Evolutionary conservation across 1,140 invertebrate genomes (phyloP).

Genomic region (Pachyrhynchus sulphureomaculatus): DNA sequence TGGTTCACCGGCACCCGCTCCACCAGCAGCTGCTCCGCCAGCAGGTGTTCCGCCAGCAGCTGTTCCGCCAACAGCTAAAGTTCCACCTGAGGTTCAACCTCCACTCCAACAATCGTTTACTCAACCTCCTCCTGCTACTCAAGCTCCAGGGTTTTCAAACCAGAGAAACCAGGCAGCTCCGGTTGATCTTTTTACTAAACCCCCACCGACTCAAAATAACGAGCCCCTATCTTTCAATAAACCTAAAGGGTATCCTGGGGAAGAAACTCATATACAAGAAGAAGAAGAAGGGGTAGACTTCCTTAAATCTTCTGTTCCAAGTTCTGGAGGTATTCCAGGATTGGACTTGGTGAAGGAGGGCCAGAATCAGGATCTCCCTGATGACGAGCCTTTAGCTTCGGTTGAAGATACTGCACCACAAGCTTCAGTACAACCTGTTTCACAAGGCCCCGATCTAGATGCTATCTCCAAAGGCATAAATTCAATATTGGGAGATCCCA

Average conservation of each 20-base stretch:
- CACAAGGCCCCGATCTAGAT: constrained; percentile 55
- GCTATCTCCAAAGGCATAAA: constrained; percentile 61
- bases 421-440: constrained; percentile 23
- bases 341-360: constrained; percentile 60
- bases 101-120: background rate
- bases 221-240: constrained; percentile 40
- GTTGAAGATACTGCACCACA: constrained; percentile 34
- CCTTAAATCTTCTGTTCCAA: constrained; percentile 33
- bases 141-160: background rate
- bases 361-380: constrained; percentile 38
- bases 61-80: constrained; percentile 12
- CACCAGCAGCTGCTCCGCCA: constrained; percentile 10
- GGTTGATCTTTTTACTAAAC: constrained; percentile 34
- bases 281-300: constrained; percentile 20
- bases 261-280: background rate
- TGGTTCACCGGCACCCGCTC: constrained; percentile 6
- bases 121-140: background rate
- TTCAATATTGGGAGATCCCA: constrained; percentile 61
- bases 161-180: constrained; percentile 7
- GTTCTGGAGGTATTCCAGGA: constrained; percentile 60
- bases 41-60: constrained; percentile 24
- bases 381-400: constrained; percentile 41
- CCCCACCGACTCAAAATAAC: constrained; percentile 41
- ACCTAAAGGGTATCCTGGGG: constrained; percentile 1
- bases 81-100: background rate